phyloP scores from a whole-genome alignment of 2,797 vertebrate genomes.

The Sphenopsis melanotis region DNA sequence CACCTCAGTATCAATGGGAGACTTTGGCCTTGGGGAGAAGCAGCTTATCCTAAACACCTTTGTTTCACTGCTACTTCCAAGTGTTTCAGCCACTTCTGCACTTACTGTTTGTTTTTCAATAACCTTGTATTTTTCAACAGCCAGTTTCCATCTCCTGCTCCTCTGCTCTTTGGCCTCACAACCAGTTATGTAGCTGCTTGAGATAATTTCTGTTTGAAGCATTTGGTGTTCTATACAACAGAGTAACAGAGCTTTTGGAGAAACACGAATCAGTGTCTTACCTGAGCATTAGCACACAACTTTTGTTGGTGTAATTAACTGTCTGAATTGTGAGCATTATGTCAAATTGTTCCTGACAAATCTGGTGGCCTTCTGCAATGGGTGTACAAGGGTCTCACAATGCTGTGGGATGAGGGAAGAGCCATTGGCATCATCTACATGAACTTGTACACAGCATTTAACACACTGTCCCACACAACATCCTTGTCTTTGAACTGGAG shows the following conservation, averaged over 20 bases:
- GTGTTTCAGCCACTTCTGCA: background rate
- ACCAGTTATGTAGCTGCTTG: background rate
- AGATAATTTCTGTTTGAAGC: background rate
- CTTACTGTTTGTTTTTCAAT: background rate
- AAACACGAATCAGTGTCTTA: background rate
- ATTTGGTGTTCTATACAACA: background rate
- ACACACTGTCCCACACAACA: background rate
- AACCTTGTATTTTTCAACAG: background rate
- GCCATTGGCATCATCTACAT: background rate
- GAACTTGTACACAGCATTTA: background rate
- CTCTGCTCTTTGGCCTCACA: background rate
- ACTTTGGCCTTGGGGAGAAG: background rate
- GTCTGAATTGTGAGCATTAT: background rate
- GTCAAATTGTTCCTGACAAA: background rate
- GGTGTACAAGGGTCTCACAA: background rate
- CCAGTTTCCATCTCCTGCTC: background rate
- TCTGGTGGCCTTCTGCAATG: background rate
- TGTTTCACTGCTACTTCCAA: background rate
- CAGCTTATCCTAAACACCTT: background rate
- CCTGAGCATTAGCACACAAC: background rate
- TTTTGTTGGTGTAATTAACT: background rate
- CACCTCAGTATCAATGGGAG: background rate
- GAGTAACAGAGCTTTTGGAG: background rate
- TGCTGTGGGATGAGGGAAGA: accelerated
- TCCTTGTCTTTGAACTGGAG: background rate